Evolutionary conservation across 2,113 vertebrate genomes (phyloP), one percentile per base, ranked within the genome.

Genomic region (Sphyrna mokarran): DNA sequence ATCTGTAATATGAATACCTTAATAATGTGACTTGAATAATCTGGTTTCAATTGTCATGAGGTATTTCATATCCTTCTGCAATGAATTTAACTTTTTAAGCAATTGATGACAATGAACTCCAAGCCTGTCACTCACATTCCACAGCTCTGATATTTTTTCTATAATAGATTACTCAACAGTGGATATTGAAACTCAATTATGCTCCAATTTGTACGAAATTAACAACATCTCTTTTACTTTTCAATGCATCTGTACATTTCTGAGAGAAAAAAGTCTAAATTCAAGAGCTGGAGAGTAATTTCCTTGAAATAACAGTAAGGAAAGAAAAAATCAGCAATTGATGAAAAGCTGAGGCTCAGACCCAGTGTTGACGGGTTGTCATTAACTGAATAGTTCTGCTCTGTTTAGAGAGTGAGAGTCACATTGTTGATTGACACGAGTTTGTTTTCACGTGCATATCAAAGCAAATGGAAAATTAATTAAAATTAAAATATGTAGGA

Each of bases 381-480:
- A 43, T 10, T 54, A 54, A 37, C 20, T 26, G 22, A 87, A 87
- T 20, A 87, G 85, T 26, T 87, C 43, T 48, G 33, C 78, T 80
- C 78, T 80, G 78, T 80, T 80, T 37, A 13, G 37, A 37, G 78
- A 18, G n/a, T 14, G 33, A 37, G n/a, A n/a, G 33, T 80, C n/a
- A 37, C 78, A 37, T 18, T 80, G 78, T 18, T 37, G n/a, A 80
- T 80, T 80, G 78, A 16, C 40, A 3, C 23, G 40, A 43, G 20
- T 85, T 78, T 78, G 83, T 85, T 85, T 43, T 37, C 83, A 85
- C 8, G 48, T 54, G 37, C 85, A 87, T 48, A 87, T 87, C 40
- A 87, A 48, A 87, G 85, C 22, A 87, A 87, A 87, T 54, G 20
- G 85, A 87, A 87, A 87, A 87, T 87, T 48, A 87, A 9, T 43